Percentiles rank a stretch among this genome's conserved stretches.
Evolutionary conservation across 53 echinoderm and acorn worm genomes (phyloP).

Genomic region (Temnopleurus reevesii): DNA sequence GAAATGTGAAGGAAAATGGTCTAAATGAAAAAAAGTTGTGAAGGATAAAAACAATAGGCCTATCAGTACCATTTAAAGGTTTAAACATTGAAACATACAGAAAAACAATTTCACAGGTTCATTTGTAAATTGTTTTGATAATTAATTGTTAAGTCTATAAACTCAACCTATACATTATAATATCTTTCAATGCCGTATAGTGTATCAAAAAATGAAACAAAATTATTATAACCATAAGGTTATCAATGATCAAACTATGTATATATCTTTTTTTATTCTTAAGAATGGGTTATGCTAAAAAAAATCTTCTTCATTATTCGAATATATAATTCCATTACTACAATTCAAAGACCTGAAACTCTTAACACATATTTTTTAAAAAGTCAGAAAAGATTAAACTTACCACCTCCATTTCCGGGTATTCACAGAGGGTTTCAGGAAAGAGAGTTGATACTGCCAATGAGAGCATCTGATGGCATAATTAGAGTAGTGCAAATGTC

Average conservation of each 20-base stretch:
- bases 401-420: not conserved
- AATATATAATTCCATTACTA: too few species aligned
- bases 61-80: too few species aligned
- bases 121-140: not conserved
- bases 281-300: too few species aligned
- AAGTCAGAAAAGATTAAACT: not conserved
- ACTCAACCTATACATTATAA: too few species aligned
- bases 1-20: not conserved
- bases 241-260: too few species aligned
- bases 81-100: not conserved
- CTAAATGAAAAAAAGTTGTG: too few species aligned
- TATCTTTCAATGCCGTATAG: too few species aligned
- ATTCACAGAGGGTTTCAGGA: slow-evolving; percentile 11
- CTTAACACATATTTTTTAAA: not conserved
- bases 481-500: not conserved
- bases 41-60: too few species aligned
- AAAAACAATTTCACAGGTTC: not conserved
- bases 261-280: too few species aligned
- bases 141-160: too few species aligned
- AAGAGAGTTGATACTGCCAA: slow-evolving; percentile 48
- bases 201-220: too few species aligned
- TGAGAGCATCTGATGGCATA: slow-evolving; percentile 34
- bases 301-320: too few species aligned
- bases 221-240: not conserved
- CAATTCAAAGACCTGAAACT: not conserved